Percentiles rank a stretch among this genome's conserved stretches.
phyloP scores from a whole-genome alignment of 2,888 invertebrate genomes.

The Acrobasis repandana region DNA sequence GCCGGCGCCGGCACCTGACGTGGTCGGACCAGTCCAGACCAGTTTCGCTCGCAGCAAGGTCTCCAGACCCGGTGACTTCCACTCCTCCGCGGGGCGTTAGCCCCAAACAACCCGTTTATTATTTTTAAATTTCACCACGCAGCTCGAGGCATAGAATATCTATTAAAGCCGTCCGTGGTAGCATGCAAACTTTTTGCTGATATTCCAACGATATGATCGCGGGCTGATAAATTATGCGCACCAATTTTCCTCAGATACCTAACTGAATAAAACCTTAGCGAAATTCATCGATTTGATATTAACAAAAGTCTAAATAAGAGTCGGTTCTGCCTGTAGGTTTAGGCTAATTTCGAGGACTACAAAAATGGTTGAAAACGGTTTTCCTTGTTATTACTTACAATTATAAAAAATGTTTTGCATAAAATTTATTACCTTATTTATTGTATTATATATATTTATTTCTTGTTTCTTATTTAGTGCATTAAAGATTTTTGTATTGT shows the following conservation, averaged over 20 bases:
- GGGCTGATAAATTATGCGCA: background rate
- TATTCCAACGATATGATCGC: background rate
- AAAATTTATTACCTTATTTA: too few relatives aligned
- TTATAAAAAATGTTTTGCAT: too few relatives aligned
- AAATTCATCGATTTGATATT: too few relatives aligned
- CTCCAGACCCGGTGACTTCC: conserved; percentile 53
- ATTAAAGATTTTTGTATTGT: too few relatives aligned
- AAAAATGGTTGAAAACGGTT: too few relatives aligned
- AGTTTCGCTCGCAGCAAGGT: conserved; percentile 71
- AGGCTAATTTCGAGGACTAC: too few relatives aligned
- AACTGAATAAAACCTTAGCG: background rate
- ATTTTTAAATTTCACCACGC: conserved; percentile 34
- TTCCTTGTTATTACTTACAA: too few relatives aligned
- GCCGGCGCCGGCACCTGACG: conserved; percentile 44
- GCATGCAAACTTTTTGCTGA: background rate
- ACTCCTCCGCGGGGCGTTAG: conserved; percentile 43
- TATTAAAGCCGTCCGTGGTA: background rate
- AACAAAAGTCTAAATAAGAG: too few relatives aligned
- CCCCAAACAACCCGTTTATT: conserved; percentile 51
- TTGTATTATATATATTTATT: too few relatives aligned
- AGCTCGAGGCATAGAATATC: conserved; percentile 2
- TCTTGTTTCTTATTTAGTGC: too few relatives aligned
- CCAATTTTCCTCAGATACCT: background rate
- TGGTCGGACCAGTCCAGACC: conserved; percentile 47
- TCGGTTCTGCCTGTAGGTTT: too few relatives aligned